A percentile compares a stretch with the other conserved stretches of the same genome.
Conservation (phyloP, 2,888 invertebrate species). For the Spialia ferax region DNA sequence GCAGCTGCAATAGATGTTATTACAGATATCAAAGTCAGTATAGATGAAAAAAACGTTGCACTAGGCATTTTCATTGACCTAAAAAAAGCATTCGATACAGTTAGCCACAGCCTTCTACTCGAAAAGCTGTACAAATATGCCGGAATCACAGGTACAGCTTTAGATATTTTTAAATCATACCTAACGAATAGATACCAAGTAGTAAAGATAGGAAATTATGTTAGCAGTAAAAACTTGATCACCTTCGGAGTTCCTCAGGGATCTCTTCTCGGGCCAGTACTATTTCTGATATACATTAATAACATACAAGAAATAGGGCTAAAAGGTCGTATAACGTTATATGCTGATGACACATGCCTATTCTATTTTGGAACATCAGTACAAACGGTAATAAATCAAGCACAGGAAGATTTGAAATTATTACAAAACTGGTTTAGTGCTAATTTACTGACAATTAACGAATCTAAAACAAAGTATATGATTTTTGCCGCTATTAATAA, state of each 20-base stretch:
- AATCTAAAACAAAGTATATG: too few relatives aligned
- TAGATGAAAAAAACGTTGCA: slow-evolving; percentile 28
- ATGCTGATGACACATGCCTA: too few relatives aligned
- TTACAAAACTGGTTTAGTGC: too few relatives aligned
- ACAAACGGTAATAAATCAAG: too few relatives aligned
- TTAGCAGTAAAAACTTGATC: slow-evolving; percentile 8
- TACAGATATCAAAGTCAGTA: slow-evolving; percentile 23
- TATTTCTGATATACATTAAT: slow-evolving; percentile 20
- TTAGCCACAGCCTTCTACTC: slow-evolving; percentile 3
- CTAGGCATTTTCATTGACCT: slow-evolving; percentile 33
- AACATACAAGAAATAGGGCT: slow-evolving; percentile 23
- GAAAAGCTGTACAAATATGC: background rate
- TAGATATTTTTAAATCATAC: slow-evolving; percentile 36
- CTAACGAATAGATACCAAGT: slow-evolving; percentile 30
- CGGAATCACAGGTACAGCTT: slow-evolving; percentile 14
- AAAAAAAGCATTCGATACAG: too few relatives aligned
- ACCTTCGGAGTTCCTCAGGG: slow-evolving; percentile 18
- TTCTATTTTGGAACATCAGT: too few relatives aligned
- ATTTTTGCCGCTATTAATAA: too few relatives aligned
- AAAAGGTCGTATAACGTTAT: too few relatives aligned
- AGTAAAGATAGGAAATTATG: slow-evolving; percentile 12
- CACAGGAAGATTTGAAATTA: too few relatives aligned
- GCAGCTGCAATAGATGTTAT: slow-evolving; percentile 29
- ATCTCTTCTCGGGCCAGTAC: slow-evolving; percentile 6
- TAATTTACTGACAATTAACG: too few relatives aligned